Conservation (phyloP, 2,888 invertebrate species). For the Agriopis aurantiaria region DNA sequence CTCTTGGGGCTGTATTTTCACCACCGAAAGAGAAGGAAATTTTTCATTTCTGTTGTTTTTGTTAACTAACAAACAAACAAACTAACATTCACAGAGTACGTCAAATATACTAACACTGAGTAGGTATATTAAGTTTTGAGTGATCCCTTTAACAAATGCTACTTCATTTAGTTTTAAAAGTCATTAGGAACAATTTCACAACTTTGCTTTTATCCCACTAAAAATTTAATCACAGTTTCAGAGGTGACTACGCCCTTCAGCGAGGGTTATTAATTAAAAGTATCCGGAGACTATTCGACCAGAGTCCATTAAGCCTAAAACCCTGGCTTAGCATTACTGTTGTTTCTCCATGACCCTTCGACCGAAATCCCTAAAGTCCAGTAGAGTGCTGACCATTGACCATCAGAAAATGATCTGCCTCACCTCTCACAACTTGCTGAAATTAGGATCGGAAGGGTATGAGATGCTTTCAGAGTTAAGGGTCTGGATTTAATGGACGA, state of each 20-base stretch:
- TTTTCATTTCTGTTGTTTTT: no score
- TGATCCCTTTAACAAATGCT: no score
- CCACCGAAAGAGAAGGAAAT: no score
- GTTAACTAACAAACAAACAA: no score
- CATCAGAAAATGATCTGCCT: conserved; percentile 50
- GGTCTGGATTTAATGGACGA: conserved; percentile 57
- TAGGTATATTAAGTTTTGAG: no score
- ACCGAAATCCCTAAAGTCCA: conserved; percentile 76
- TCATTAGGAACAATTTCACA: no score
- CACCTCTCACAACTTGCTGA: conserved; percentile 23
- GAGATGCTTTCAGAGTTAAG: conserved; percentile 39
- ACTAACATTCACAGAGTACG: no score
- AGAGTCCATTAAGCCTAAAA: conserved; percentile 80
- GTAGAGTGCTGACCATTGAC: conserved; percentile 58
- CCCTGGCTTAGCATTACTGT: conserved; percentile 69
- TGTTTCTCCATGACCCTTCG: conserved; percentile 74
- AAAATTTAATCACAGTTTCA: conserved; percentile 50
- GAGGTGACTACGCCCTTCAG: conserved; percentile 62
- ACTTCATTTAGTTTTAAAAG: no score
- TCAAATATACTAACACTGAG: no score
- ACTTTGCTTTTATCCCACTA: conserved; percentile 44
- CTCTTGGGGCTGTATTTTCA: no score
- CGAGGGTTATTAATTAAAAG: conserved; percentile 78
- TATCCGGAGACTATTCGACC: conserved; percentile 63
- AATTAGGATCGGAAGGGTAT: conserved; percentile 40